These are phyloP conservation scores for Corythaixoides concolor DNA, from an alignment of 2,113 vertebrate genomes.

Conservation along the genomic window DNA sequence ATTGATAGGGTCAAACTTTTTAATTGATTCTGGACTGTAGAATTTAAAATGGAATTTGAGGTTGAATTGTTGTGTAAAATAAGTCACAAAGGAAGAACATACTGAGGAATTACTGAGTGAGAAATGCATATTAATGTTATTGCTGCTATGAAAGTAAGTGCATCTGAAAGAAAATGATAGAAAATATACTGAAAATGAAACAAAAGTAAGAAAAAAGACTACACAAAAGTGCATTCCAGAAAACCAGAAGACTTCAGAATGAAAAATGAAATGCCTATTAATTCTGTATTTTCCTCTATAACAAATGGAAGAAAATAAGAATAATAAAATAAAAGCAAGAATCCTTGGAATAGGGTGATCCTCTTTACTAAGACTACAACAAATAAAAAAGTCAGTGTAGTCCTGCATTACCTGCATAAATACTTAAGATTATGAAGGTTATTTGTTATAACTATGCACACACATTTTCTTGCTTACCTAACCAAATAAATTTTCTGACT, in stretches of 20 bases:
- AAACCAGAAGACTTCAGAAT: background rate
- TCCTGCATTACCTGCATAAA: background rate
- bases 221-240: background rate
- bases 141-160: background rate
- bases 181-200: background rate
- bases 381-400: background rate
- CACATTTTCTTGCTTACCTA: background rate
- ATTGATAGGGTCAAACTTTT: accelerated
- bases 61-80: background rate
- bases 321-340: background rate
- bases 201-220: background rate
- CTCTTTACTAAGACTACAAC: background rate
- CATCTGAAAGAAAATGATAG: background rate
- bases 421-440: background rate
- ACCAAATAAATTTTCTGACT: background rate
- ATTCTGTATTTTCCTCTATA: background rate
- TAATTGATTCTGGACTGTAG: background rate
- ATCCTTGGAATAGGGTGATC: background rate
- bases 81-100: background rate
- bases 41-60: background rate
- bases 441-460: background rate
- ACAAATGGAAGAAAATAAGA: background rate
- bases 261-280: background rate
- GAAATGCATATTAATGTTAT: background rate
- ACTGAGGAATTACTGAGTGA: background rate